These are phyloP conservation scores for Trididemnum nubilum DNA, from an alignment of 23 tunicate species.

Conservation along the genomic window DNA sequence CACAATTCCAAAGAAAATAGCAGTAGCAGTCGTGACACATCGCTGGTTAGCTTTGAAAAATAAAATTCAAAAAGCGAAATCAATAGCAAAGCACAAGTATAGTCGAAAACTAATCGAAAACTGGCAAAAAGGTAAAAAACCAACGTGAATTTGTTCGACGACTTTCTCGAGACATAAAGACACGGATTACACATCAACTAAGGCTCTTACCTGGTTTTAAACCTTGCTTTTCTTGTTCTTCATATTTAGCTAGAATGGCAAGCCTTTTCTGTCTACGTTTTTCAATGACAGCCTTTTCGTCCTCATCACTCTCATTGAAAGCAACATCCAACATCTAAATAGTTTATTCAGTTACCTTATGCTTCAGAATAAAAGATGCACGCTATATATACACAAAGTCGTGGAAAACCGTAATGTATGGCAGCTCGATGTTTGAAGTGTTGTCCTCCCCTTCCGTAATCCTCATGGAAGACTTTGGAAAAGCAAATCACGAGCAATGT, in stretches of 20 bases:
- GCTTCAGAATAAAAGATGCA: no score
- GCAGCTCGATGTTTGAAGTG: no score
- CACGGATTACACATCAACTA: not conserved
- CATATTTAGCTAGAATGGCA: conserved; percentile 72
- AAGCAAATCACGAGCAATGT: no score
- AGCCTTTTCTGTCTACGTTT: conserved; percentile 63
- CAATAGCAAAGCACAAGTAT: not conserved
- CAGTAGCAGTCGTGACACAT: no score
- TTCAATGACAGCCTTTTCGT: conserved; percentile 76
- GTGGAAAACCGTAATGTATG: no score
- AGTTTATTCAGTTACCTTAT: not conserved
- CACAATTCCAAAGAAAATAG: not conserved
- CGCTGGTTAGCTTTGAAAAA: no score
- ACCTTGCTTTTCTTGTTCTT: conserved; percentile 83
- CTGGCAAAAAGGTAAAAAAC: not conserved
- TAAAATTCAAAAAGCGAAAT: not conserved
- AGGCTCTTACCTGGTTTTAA: conserved; percentile 45
- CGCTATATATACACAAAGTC: no score
- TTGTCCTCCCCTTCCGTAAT: no score
- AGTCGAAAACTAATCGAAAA: not conserved
- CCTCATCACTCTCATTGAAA: conserved; percentile 72
- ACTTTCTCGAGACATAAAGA: no score
- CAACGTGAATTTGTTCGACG: no score
- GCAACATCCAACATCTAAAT: conserved; percentile 49
- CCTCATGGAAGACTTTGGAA: no score